Conservation (phyloP, 2,113 vertebrate genomes). For the Dicentrarchus labrax region DNA sequence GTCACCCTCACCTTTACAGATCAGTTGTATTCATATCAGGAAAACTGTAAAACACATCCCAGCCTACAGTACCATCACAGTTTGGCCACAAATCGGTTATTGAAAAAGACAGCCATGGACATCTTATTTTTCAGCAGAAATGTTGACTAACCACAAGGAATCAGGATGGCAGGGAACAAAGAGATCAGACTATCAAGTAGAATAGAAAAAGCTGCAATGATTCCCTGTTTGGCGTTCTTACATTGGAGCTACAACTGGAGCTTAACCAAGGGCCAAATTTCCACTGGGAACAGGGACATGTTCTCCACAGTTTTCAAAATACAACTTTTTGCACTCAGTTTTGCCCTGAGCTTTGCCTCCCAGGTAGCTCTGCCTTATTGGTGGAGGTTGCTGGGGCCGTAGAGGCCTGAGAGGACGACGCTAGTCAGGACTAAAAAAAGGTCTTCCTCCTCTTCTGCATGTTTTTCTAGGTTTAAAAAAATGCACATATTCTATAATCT, state of each 20-base stretch:
- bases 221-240: not conserved
- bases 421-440: too few relatives aligned
- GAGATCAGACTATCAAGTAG: not conserved
- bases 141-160: not conserved
- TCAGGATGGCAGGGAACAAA: not conserved
- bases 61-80: not conserved
- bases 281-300: not conserved
- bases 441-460: too few relatives aligned
- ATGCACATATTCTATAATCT: too few relatives aligned
- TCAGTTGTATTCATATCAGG: not conserved
- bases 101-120: too few relatives aligned
- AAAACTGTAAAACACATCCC: not conserved
- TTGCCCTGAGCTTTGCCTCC: not conserved
- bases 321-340: not conserved
- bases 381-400: too few relatives aligned
- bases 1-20: too few relatives aligned
- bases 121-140: not conserved
- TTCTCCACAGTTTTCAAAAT: not conserved
- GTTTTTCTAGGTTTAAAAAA: too few relatives aligned
- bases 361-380: not conserved
- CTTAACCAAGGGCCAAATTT: not conserved
- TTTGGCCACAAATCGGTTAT: not conserved
- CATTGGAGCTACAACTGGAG: not conserved
- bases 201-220: not conserved
- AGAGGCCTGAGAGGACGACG: too few relatives aligned